phyloP scores from a whole-genome alignment of 2,797 vertebrate species.

The Etheostoma nigrum region DNA sequence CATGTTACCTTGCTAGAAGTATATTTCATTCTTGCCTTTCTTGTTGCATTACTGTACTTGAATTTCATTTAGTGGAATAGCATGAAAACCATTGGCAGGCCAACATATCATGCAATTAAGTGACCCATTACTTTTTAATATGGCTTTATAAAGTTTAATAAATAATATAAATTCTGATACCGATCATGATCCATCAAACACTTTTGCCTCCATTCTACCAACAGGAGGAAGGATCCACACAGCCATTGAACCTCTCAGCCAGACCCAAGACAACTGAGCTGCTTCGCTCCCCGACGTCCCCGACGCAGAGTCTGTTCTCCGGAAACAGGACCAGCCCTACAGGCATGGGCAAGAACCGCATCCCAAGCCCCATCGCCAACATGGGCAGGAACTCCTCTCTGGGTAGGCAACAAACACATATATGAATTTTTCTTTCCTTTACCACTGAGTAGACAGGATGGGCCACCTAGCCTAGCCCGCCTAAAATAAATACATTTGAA shows the following conservation, averaged over 20 bases:
- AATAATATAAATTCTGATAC: neutral
- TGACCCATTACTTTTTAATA: too few species aligned
- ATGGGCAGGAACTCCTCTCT: constrained; percentile 92
- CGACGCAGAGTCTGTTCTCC: constrained; percentile 90
- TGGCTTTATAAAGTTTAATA: too few species aligned
- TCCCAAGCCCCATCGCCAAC: constrained; percentile 89
- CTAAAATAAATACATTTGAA: neutral
- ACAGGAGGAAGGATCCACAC: constrained; percentile 93
- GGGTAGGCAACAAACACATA: constrained; percentile 81
- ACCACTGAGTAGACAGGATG: neutral
- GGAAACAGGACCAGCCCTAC: constrained; percentile 90
- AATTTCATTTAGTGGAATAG: neutral
- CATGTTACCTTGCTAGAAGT: neutral
- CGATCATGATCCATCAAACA: neutral
- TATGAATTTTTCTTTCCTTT: constrained; percentile 15
- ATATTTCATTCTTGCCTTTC: neutral
- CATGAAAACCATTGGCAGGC: neutral
- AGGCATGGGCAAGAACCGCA: constrained; percentile 89
- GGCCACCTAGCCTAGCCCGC: constrained; percentile 14
- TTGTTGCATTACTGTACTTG: neutral
- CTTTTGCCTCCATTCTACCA: neutral
- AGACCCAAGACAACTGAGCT: constrained; percentile 93
- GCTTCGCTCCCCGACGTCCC: constrained; percentile 90
- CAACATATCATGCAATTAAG: neutral
- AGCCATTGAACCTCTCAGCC: constrained; percentile 95